These are phyloP conservation scores for Ibidorhyncha struthersii DNA, from an alignment of 2,113 vertebrate species.

Conservation along the genomic window DNA sequence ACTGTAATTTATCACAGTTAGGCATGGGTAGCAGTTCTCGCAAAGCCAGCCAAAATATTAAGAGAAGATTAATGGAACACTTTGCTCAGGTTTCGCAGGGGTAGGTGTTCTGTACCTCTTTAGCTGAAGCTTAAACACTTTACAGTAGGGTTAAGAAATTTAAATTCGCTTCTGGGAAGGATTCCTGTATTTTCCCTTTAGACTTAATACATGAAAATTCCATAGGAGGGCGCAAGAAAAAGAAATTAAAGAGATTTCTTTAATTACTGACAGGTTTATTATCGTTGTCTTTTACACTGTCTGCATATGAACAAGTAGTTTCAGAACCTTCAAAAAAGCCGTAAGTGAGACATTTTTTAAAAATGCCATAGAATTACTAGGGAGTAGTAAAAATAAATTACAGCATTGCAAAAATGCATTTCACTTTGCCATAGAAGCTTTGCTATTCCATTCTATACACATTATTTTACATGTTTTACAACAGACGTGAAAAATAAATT, in stretches of 20 bases:
- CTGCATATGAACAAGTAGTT: conserved; percentile 32
- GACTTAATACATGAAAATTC: not conserved
- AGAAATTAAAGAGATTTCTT: not conserved
- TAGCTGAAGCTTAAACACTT: not conserved
- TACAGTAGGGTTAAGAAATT: not conserved
- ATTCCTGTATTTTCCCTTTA: not conserved
- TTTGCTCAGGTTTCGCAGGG: not conserved
- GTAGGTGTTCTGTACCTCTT: not conserved
- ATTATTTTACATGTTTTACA: conserved; percentile 65
- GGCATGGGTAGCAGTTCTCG: not conserved
- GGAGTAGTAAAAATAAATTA: conserved; percentile 74
- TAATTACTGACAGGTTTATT: conserved; percentile 52
- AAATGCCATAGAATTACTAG: conserved; percentile 43
- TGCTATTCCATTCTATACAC: conserved; percentile 66
- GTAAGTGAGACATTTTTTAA: conserved; percentile 36
- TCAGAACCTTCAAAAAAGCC: conserved; percentile 46
- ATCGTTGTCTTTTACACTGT: conserved; percentile 11
- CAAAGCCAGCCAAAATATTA: not conserved
- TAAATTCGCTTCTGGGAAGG: not conserved
- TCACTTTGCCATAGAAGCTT: conserved; percentile 72
- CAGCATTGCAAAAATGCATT: conserved; percentile 56
- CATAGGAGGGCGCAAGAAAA: not conserved
- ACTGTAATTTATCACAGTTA: not conserved
- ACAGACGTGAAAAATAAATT: conserved; percentile 47
- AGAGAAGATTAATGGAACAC: not conserved